Conservation (phyloP, 2,113 vertebrate genomes). For the Formicarius rufipectus region DNA sequence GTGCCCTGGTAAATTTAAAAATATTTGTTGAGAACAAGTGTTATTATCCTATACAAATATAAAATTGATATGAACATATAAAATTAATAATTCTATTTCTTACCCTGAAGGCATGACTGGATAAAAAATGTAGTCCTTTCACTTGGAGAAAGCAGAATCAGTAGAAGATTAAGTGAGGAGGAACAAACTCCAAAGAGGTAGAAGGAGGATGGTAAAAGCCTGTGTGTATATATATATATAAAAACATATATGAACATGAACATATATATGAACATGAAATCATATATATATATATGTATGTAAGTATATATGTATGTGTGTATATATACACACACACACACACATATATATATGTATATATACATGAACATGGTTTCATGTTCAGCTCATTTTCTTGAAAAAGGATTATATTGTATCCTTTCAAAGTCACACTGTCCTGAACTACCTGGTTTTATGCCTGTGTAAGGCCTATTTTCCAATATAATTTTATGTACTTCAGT, state of each 20-base stretch:
- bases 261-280: too few species aligned
- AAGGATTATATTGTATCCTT: not conserved
- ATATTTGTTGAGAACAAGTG: not conserved
- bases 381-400: not conserved
- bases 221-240: too few species aligned
- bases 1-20: not conserved
- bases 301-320: too few species aligned
- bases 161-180: not conserved
- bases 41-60: not conserved
- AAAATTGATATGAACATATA: not conserved
- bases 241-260: too few species aligned
- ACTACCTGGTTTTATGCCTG: not conserved
- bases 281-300: too few species aligned
- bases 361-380: rapidly evolving
- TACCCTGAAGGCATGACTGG: not conserved
- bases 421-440: not conserved
- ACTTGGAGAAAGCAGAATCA: not conserved
- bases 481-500: not conserved
- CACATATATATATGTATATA: too few species aligned
- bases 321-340: too few species aligned
- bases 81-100: not conserved
- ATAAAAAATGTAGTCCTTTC: not conserved
- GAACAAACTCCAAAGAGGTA: not conserved
- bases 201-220: not conserved
- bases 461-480: not conserved